Evolutionary conservation across 2,888 invertebrate species (phyloP), one percentile per base, ranked within the genome.

Genomic region (Argyresthia albistria): DNA sequence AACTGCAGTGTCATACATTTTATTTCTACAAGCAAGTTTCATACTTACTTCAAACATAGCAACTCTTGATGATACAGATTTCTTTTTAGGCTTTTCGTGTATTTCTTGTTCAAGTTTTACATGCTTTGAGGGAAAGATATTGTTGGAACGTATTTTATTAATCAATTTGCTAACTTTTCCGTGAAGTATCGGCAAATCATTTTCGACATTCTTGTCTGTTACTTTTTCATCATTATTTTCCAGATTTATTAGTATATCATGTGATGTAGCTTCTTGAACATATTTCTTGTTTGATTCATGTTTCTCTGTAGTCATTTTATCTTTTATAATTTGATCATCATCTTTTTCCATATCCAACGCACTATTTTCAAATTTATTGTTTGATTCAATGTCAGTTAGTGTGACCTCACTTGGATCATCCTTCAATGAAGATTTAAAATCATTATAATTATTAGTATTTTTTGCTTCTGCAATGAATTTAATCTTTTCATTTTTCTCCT

Each of bases 1-100:
- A 39, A 6, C 39, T 39, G n/a, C 9, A 3, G 8, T 11, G 7
- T 9, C 39, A 39, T 6, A 39, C 39, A 4, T 39, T 11, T 39
- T 12, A 10, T 39, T 4, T 8, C 7, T 10, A 8, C 39, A 10
- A 8, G 7, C 4, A 43, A 14, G 1, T 12, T 8, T 11, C 45
- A 10, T 43, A 58, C 63, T 76, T 69, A 80, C 84, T 70, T 86
- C 84, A 65, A 83, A 86, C 61, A 83, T 65, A 36, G 83, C 80
- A 47, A 86, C 78, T 63, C 76, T 83, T 0, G 81, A 74, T 25
- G 75, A 55, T 1, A 86, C 70, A 0, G 75, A 70, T 46, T 73
- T 36, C 4, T 35, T 14, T 15, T 48, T 48, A 10, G 48, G 37
- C 14, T 66, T 63, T 60, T 60, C 51, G 66, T 65, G 8, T 55